Conservation (phyloP, 2,113 vertebrate species). For the Pyrgilauda ruficollis region DNA sequence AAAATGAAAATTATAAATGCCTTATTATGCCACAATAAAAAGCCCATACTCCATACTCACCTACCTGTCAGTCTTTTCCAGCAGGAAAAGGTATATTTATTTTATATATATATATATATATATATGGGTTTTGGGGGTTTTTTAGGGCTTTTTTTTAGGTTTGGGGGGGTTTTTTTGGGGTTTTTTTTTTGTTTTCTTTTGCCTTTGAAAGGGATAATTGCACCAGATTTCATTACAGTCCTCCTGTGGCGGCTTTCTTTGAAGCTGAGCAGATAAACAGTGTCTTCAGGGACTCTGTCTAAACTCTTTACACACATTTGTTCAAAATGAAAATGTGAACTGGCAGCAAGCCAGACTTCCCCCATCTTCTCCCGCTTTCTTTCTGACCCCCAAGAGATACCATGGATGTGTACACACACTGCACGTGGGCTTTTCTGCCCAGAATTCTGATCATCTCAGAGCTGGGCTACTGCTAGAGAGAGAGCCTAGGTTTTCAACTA, state of each 20-base stretch:
- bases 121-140: no score
- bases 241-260: neutral
- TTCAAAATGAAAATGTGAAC: conserved; percentile 25
- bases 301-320: conserved; percentile 29
- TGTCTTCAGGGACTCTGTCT: neutral
- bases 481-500: neutral
- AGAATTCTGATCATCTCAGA: neutral
- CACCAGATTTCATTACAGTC: conserved; percentile 14
- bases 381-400: neutral
- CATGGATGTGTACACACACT: neutral
- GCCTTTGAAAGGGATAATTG: neutral
- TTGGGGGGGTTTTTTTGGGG: neutral
- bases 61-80: neutral
- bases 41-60: neutral
- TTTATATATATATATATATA: no score
- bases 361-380: neutral
- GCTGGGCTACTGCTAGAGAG: neutral
- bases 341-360: neutral
- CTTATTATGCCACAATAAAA: neutral
- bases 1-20: neutral
- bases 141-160: neutral
- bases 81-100: neutral
- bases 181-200: neutral
- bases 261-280: conserved; percentile 12
- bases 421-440: neutral